Conservation (phyloP, 2,113 vertebrate genomes). For the Phasianus colchicus region DNA sequence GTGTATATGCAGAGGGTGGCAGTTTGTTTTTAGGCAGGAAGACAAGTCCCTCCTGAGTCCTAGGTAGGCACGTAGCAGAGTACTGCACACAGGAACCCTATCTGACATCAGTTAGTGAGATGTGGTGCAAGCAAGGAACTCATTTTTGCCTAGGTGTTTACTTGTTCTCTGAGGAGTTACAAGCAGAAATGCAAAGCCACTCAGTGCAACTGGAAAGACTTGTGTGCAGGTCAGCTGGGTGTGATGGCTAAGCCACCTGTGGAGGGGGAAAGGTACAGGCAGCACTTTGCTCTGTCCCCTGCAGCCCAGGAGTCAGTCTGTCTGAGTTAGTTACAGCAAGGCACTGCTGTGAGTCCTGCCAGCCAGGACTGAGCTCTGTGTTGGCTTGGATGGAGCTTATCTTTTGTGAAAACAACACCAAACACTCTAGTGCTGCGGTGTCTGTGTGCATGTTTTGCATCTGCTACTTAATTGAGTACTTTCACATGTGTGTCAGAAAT, state of each 20-base stretch:
- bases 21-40: background rate
- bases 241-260: background rate
- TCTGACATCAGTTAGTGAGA: background rate
- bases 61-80: background rate
- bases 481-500: background rate
- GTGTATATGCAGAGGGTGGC: background rate
- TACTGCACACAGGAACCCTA: background rate
- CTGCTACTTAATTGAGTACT: background rate
- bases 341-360: rapidly evolving
- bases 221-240: background rate
- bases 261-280: background rate
- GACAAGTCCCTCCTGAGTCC: background rate
- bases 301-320: background rate
- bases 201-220: background rate
- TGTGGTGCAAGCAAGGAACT: background rate
- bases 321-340: background rate
- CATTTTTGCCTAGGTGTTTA: background rate
- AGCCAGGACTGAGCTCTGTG: background rate
- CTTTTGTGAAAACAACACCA: background rate
- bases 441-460: background rate
- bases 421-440: background rate
- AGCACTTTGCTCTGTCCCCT: background rate
- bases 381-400: background rate
- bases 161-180: background rate
- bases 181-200: background rate